Evolutionary conservation across 2,797 vertebrate species (phyloP).

Genomic region (Parambassis ranga): DNA sequence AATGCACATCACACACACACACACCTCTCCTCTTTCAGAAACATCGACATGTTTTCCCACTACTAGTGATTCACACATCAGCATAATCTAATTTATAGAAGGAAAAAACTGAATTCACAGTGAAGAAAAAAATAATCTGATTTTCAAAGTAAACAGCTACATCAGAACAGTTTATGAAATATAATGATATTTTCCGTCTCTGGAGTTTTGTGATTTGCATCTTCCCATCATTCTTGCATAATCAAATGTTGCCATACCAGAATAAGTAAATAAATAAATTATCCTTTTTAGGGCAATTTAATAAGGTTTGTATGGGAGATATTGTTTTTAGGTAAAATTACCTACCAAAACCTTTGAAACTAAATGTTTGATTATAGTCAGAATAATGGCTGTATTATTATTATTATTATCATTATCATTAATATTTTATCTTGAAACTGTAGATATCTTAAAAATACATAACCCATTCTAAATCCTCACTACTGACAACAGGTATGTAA

Average conservation of each 20-base stretch:
- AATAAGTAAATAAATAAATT: background rate
- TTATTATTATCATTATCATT: no score
- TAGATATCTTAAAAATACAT: no score
- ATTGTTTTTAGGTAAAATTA: no score
- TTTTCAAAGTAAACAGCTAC: conserved; percentile 19
- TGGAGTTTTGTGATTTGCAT: conserved; percentile 3
- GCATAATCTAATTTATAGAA: conserved; percentile 30
- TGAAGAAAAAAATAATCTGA: background rate
- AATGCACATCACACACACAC: conserved; percentile 37
- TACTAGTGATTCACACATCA: conserved; percentile 37
- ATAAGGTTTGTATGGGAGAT: no score
- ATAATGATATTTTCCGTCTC: conserved; percentile 14
- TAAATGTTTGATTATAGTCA: no score
- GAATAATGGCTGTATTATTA: no score
- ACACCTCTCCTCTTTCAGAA: conserved; percentile 42
- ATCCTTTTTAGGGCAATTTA: no score
- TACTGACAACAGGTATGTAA: conserved; percentile 1
- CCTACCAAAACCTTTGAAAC: no score
- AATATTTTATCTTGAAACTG: no score
- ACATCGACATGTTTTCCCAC: conserved; percentile 35
- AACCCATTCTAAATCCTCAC: background rate
- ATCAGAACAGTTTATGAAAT: conserved; percentile 19
- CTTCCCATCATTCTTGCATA: background rate
- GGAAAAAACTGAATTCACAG: background rate
- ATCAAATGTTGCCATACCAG: conserved; percentile 2